Base-by-base conservation (phyloP, 2,888 invertebrate species). In the Heteromurus nitidus region DNA sequence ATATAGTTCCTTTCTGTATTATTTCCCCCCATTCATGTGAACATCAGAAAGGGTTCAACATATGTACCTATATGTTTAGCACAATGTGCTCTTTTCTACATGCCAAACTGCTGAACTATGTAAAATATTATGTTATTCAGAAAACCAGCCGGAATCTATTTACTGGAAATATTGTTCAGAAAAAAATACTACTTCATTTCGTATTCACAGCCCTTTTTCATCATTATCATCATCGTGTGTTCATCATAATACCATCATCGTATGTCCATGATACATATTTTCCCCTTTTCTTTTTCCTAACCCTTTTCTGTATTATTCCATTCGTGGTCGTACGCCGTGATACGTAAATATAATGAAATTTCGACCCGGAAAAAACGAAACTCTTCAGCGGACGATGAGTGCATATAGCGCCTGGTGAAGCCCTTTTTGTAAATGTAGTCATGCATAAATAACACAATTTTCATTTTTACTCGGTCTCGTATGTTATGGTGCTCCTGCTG, bases 381-480 rank as follows among this genome's bases (percentile, higher is more conserved):
- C 69, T 69, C 64, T 62, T 26, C 50, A 44, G 22, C n/a, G n/a
- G n/a, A n/a, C n/a, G n/a, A n/a, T n/a, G n/a, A n/a, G n/a, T 47
- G 50, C 50, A 50, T n/a, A 18, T n/a, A 22, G n/a, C 3, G n/a
- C 7, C 55, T 55, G 20, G 20, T 7, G 20, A 18, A 62, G 62
- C 70, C 64, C n/a, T n/a, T 80, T 80, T 70, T 72, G 44, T 70
- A 58, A 65, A 72, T 67, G 83, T 72, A 80, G 30, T 80, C 80
- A 83, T 75, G 74, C 83, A 83, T 83, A 79, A 83, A 83, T 80
- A 80, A 74, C 67, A 68, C 74, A 30, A 62, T 80, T 80, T 80
- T 62, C 44, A 58, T 80, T 68, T 74, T 73, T 73, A 55, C 64
- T 62, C 62, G 31, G 30, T 31, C 62, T n/a, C 42, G 1, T n/a